Evolutionary conservation across 2,113 vertebrate genomes (phyloP), one percentile per base, ranked within the genome.

Genomic region (Notechis scutatus): DNA sequence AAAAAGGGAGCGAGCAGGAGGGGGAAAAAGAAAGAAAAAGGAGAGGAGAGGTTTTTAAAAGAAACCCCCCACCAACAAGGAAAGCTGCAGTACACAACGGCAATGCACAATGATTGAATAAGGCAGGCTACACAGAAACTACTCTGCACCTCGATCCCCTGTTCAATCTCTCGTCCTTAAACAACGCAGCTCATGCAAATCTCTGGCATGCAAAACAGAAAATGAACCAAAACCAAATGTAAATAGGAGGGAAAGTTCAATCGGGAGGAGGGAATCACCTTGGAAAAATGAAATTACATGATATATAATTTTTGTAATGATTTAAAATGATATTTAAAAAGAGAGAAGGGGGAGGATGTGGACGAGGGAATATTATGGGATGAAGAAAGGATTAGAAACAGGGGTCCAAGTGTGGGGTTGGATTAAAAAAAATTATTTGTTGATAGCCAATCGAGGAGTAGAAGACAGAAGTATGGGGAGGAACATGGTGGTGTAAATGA

Each of bases 131-230:
- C 98, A 98, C 97, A 97, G 97, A 97, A 95, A 96, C 98, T 98
- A 97, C 97, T 97, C 98, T 98, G 97, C 97, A 96, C 97, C 97
- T 98, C 96, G 96, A 97, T 95, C 96, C 96, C 96, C 95, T 97
- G 95, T 96, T 95, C 95, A 96, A 96, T 95, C 97, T 98, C 97
- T 97, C 90, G 98, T 98, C 99, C 98, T 99, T 98, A 90, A 98
- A 99, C 99, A 98, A 98, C 98, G 99, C 99, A 99, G 98, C 98
- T 97, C 99, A 99, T 99, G 99, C 99, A 99, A 98, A 98, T 98
- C 98, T 99, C 97, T 96, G 88, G 98, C 99, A 99, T 99, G 99
- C 99, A 99, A 98, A 99, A 99, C 96, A 97, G 96, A 97, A 97
- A 97, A 97, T 91, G 93, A 96, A 95, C 26, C 93, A 87, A 92